Evolutionary conservation across 2,113 vertebrate genomes (phyloP), one percentile per base, ranked within the genome.

Genomic region (Ia io): DNA sequence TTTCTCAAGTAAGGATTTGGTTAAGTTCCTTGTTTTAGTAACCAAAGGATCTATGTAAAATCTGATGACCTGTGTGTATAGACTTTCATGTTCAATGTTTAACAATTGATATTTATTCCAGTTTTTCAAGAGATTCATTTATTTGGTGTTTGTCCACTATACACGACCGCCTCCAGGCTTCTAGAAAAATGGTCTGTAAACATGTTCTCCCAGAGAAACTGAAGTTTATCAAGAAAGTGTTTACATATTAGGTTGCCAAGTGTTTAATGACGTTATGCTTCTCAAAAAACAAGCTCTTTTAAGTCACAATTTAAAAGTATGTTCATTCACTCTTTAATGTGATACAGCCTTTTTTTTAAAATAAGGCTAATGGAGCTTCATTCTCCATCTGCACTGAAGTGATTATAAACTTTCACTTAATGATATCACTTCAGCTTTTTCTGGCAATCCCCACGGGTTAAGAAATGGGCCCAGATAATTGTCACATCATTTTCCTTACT

Each of bases 221-320:
- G 67, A 73, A 70, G 37, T 22, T 88, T n/a, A 37, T 86, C 30
- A 93, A 23, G 14, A 61, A 71, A 40, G 22, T 88, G 53, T 69
- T 88, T 86, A 30, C 44, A 84, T 28, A 22, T 88, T 14, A 63
- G 12, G 51, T 42, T 65, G 17, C 35, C 25, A 80, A 78, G 16
- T 90, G 9, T 70, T 93, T 88, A 84, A 80, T 30, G 30, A 69
- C 69, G 17, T 78, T 74, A 53, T 13, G 11, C 5, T 37, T 79
- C 30, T 78, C 77, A 78, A 80, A 80, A 89, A 93, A 14, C 9
- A 82, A 90, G 42, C 18, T 59, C 18, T 53, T 78, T 93, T 61
- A 86, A 51, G 71, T 16, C 42, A 83, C 47, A 25, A 37, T 85
- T 89, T 86, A 79, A 86, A 89, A 70, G 2, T 25, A 40, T 44